Conservation (phyloP, 2,113 vertebrate species). For the Cavia porcellus region DNA sequence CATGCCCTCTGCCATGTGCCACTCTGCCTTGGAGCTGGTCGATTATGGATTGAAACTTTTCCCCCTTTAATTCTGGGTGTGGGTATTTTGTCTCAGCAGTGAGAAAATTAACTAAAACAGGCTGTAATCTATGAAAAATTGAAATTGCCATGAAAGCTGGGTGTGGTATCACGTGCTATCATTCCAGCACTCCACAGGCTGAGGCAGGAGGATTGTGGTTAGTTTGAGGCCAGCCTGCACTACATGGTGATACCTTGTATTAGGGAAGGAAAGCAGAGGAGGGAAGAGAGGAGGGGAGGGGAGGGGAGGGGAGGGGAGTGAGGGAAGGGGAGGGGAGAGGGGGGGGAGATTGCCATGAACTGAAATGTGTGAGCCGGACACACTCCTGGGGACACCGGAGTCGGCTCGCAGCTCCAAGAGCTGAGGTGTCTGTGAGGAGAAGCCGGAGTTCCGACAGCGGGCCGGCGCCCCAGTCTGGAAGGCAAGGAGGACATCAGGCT, state of each 20-base stretch:
- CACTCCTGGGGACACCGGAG: neutral
- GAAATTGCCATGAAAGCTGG: neutral
- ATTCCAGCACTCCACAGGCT: neutral
- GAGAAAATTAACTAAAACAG: neutral
- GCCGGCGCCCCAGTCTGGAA: no score
- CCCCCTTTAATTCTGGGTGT: neutral
- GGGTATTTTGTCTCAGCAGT: neutral
- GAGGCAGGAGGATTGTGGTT: neutral
- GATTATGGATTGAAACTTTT: neutral
- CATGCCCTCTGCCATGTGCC: neutral
- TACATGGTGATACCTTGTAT: neutral
- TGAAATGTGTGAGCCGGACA: neutral
- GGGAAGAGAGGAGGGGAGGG: no score
- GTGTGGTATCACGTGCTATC: neutral
- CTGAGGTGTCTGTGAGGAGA: neutral
- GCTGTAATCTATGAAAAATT: neutral
- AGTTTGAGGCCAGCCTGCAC: neutral
- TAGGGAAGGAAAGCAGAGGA: neutral
- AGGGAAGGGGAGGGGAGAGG: no score
- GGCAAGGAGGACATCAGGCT: neutral
- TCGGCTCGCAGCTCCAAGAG: no score
- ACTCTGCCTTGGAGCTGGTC: neutral
- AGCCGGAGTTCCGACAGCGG: neutral
- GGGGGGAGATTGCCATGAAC: no score
- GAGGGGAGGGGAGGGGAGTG: no score